These are phyloP conservation scores for Nephrotoma flavescens DNA, from an alignment of 2,888 invertebrate genomes.

Conservation along the genomic window DNA sequence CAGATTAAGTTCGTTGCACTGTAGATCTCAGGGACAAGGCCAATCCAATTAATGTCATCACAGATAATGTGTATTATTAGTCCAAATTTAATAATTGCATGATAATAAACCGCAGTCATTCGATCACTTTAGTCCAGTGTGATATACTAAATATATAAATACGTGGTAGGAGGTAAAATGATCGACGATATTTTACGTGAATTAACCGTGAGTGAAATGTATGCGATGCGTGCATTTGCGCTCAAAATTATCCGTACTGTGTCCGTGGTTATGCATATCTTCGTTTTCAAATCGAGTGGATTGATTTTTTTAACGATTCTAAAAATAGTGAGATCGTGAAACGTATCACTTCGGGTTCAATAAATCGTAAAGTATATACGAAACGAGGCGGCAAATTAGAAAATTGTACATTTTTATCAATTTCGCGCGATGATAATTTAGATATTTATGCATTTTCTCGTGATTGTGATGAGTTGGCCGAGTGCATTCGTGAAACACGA, in stretches of 20 bases:
- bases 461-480: slow-evolving; percentile 8
- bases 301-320: background rate
- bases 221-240: background rate
- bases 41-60: background rate
- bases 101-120: background rate
- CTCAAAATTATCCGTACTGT: background rate
- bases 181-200: background rate
- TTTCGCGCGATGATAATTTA: background rate
- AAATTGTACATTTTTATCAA: background rate
- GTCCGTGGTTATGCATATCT: background rate
- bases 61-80: background rate
- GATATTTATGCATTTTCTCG: background rate
- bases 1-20: background rate
- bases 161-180: background rate
- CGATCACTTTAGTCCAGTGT: background rate
- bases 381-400: background rate
- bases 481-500: slow-evolving; percentile 10
- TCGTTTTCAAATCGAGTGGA: background rate
- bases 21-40: background rate
- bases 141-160: background rate
- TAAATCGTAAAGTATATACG: background rate
- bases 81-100: background rate
- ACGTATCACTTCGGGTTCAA: background rate
- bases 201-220: background rate
- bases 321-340: background rate